Evolutionary conservation across 2,113 vertebrate species (phyloP), one percentile per base, ranked within the genome.

Genomic region (Smithornis capensis): DNA sequence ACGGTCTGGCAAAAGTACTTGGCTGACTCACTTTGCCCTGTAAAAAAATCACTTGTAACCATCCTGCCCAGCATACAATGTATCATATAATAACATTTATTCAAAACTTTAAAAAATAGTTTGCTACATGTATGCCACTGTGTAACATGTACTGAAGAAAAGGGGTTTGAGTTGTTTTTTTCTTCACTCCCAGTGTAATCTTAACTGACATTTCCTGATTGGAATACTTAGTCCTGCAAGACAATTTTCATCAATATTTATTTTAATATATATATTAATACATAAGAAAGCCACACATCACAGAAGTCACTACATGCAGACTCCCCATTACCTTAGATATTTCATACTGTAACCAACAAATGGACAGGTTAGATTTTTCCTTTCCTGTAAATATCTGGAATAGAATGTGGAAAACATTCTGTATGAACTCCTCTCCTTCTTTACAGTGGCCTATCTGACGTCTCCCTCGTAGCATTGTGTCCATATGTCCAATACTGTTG

Each of bases 291-390:
- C 6, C 31, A 90, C 31, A 65, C n/a, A 64, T 52, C 70, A 77
- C 19, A 38, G 14, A 42, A 69, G 14, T 25, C 5, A 53, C 31
- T 57, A 10, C 22, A 56, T 14, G 59, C 37, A 91, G 50, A 84
- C 22, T 65, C 14, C 23, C 45, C 44, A 56, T 94, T 96, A 99
- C 99, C 99, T 99, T 99, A 8, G 98, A 97, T 76, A 98, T 98
- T 97, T 99, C 99, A 22, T 99, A 99, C 88, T 95, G 98, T n/a
- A 99, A 95, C 98, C 98, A 98, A 95, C 97, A 98, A 84, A 98
- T 85, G 9, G 98, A 98, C 44, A 99, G 96, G 65, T 94, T 91
- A 31, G 97, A 96, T 92, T 98, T 97, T 79, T 99, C 98, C 47
- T 96, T 87, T 70, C 94, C 96, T 27, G 98, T 93, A 91, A 99